These are phyloP conservation scores for Hemicordylus capensis DNA, from an alignment of 2,113 vertebrate genomes.

Conservation along the genomic window DNA sequence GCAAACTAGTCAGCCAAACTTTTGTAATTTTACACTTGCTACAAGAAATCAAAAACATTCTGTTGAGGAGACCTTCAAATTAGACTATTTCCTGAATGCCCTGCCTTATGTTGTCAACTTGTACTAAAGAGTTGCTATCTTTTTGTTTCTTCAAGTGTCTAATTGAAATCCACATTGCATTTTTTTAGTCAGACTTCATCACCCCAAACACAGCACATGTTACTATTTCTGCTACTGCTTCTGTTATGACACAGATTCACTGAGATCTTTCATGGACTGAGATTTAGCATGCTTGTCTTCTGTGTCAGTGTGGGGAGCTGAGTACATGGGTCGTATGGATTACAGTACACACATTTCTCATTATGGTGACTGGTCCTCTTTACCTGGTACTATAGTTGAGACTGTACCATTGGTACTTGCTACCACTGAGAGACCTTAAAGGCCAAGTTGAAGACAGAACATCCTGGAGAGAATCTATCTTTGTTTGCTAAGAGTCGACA, in stretches of 20 bases:
- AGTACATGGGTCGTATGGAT: neutral
- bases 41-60: neutral
- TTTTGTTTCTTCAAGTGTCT: neutral
- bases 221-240: neutral
- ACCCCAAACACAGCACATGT: neutral
- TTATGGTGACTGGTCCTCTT: neutral
- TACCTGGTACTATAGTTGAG: neutral
- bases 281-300: neutral
- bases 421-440: no score
- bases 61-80: neutral
- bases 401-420: no score
- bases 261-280: neutral
- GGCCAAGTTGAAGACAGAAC: no score
- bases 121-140: neutral
- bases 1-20: neutral
- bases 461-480: no score
- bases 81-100: no score
- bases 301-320: neutral
- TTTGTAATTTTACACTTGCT: neutral
- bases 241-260: neutral
- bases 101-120: neutral
- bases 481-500: no score
- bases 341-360: neutral
- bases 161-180: neutral
- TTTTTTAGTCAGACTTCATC: neutral